Evolutionary conservation across 2,888 invertebrate species (phyloP), one percentile per base, ranked within the genome.

Genomic region (Ischnus inquisitorius): DNA sequence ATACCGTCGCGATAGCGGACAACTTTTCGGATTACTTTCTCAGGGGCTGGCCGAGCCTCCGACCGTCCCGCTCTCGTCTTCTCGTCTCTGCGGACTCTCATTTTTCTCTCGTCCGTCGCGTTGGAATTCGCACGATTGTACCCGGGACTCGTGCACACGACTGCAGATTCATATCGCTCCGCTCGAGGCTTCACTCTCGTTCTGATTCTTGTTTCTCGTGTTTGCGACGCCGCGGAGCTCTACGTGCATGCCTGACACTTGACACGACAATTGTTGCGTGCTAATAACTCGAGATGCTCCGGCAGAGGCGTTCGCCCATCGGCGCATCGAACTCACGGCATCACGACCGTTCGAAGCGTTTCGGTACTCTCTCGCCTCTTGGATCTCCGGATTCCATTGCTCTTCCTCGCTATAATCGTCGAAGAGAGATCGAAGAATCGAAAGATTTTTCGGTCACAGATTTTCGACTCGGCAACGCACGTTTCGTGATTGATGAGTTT

Each of bases 211-310:
- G 62, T 76, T 82, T 79, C 72, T 80, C 34, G 48, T 68, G 34
- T 64, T 64, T 62, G 54, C 68, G 65, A 80, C 77, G 71, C 72
- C 60, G 22, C 34, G 34, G 80, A 87, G 83, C 54, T 8, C 19
- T 6, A 8, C 54, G 4, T 81, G 80, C 72, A 83, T 76, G 86
- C 68, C 76, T 86, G 86, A 87, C 87, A 88, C 82, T 88, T 89
- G 89, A 89, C 88, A 88, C 87, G 79, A 79, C 85, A 89, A 90
- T 89, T 89, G 82, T 81, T 68, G 68, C 79, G 67, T 75, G 79
- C 74, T 85, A 86, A 88, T 87, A 86, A 88, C 85, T 87, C 81
- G 76, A 77, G 62, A 81, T 81, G 76, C 64, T n/a, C n/a, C 75
- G 69, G 8, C 67, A 69, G 39, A 68, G 46, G 51, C 22, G 48